A percentile compares a stretch with the other conserved stretches of the same genome.
These are phyloP conservation scores for Troglohyphantes excavatus DNA, from an alignment of 2,888 invertebrate species.

Conservation along the genomic window DNA sequence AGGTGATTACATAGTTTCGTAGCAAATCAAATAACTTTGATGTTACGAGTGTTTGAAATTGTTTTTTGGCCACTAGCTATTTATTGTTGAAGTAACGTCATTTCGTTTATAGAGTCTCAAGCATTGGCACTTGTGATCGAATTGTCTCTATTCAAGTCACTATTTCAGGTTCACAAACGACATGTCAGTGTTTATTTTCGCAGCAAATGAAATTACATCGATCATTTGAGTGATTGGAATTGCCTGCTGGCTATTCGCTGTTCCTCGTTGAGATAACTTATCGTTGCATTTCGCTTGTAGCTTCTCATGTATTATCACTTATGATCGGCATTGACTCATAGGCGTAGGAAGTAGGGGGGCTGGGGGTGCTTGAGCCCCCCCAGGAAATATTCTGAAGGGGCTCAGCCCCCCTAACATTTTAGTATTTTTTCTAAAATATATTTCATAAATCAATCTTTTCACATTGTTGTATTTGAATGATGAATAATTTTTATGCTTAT, in stretches of 20 bases:
- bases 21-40: no score
- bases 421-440: no score
- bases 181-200: background rate
- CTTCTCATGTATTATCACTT: constrained; percentile 50
- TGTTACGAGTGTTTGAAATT: constrained; percentile 30
- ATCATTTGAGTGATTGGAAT: constrained; percentile 35
- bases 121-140: constrained; percentile 29
- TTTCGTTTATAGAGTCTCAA: constrained; percentile 40
- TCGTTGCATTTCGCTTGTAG: constrained; percentile 15
- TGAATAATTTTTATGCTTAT: no score
- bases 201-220: background rate
- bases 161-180: background rate
- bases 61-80: background rate
- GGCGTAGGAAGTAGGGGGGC: no score
- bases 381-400: no score
- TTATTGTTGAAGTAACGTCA: constrained; percentile 8
- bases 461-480: no score
- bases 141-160: no score
- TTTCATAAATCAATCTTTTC: no score
- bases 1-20: no score
- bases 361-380: no score
- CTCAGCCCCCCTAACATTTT: no score
- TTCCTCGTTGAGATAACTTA: constrained; percentile 7
- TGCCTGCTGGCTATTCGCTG: constrained; percentile 11
- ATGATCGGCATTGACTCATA: background rate